Base-by-base conservation (phyloP, 2,797 vertebrate species). In the Myotis daubentonii region DNA sequence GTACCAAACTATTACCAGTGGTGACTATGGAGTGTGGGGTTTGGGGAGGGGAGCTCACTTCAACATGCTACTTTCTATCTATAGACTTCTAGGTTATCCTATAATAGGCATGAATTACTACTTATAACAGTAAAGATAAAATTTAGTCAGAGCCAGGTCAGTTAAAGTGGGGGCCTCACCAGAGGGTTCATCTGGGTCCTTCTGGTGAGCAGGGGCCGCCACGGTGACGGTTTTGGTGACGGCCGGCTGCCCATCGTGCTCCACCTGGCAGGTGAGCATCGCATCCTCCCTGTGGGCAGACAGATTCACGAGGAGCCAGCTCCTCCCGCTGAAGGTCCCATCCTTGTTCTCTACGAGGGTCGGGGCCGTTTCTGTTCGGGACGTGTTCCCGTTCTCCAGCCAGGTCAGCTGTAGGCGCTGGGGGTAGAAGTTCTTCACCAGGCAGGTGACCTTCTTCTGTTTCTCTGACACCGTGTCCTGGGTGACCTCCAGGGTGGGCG, bases 211-310 rank as follows among this genome's bases (percentile, higher is more conserved):
- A 23, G 55, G 1, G n/a, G 96, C 23, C 72, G 0, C 0, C 55
- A 98, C 70, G 0, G 5, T 11, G 0, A 12, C 0, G 0, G 0
- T 81, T 6, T 0, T 0, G 13, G 0, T 82, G 66, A 87, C 0
- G 0, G 81, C 87, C 0, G 66, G 62, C 95, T 97, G 98, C 20
- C 7, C 87, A 0, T 98, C 93, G 0, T 98, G 98, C 66, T 92
- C 33, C 88, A 98, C 98, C 20, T 0, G 22, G 82, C 98, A 98
- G 84, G 84, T 93, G 76, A 98, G 47, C 28, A 0, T 0, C 0
- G 94, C 92, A 0, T 86, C 53, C 1, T 97, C 98, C 93, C 49
- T 98, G 75, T 97, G 95, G 79, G 60, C 92, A 0, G 72, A 96
- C 0, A 75, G 92, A 6, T 95, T 93, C 55, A 97, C 91, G 82